These are phyloP conservation scores for Phalloptychus januarius DNA, from an alignment of 2,797 vertebrate genomes.

Conservation along the genomic window DNA sequence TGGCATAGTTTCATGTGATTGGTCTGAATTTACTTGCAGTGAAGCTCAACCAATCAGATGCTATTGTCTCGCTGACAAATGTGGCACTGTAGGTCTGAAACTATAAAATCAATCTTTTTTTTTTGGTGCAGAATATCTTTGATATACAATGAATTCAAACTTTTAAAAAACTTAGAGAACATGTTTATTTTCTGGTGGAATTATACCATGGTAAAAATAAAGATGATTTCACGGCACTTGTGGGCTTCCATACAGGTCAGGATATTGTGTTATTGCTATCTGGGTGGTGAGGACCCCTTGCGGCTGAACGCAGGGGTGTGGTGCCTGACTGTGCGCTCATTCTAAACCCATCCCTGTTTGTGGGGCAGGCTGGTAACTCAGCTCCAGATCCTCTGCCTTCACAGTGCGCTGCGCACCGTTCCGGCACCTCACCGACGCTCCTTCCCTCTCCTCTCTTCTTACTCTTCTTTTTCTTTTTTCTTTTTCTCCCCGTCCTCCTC, in stretches of 20 bases:
- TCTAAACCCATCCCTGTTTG: slow-evolving; percentile 84
- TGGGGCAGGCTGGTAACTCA: slow-evolving; percentile 69
- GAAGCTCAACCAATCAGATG: background rate
- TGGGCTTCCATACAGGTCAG: background rate
- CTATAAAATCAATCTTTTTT: background rate
- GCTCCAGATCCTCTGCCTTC: slow-evolving; percentile 54
- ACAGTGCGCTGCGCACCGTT: slow-evolving; percentile 41
- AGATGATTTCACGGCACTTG: background rate
- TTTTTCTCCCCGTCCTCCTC: slow-evolving; percentile 43
- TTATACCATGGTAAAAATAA: background rate
- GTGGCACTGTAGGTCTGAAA: background rate
- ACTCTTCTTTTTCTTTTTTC: slow-evolving; percentile 18
- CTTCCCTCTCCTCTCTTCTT: background rate
- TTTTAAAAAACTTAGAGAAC: background rate
- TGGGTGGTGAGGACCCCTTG: slow-evolving; percentile 83
- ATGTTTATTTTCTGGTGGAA: background rate
- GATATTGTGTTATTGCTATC: slow-evolving; percentile 6
- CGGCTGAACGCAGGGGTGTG: slow-evolving; percentile 86
- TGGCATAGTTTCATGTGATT: background rate
- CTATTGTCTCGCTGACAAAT: background rate
- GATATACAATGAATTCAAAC: background rate
- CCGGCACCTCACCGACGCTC: slow-evolving; percentile 50
- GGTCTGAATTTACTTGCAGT: background rate
- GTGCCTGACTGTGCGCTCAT: slow-evolving; percentile 71
- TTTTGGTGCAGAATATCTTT: background rate